phyloP scores from a whole-genome alignment of 1,140 invertebrate genomes.

The Heliconius hermathena region DNA sequence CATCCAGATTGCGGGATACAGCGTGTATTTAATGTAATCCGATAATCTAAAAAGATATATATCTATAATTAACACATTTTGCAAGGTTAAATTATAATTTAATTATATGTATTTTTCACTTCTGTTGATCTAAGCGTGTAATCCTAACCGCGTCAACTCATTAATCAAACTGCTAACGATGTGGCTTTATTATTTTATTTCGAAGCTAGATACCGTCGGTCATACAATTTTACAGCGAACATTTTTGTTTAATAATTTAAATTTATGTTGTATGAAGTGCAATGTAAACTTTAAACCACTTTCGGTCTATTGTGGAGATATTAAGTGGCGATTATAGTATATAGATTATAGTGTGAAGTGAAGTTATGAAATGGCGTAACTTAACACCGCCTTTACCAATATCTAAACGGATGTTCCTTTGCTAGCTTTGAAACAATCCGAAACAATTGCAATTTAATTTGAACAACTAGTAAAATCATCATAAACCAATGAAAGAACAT shows the following conservation, averaged over 20 bases:
- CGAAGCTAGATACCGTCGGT: neutral
- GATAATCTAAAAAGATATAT: too few species aligned
- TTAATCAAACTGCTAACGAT: constrained; percentile 58
- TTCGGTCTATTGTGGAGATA: neutral
- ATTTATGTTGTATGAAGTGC: neutral
- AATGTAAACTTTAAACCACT: neutral
- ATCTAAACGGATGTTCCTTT: too few species aligned
- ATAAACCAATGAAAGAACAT: too few species aligned
- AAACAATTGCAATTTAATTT: too few species aligned
- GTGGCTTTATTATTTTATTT: constrained; percentile 41
- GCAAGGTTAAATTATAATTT: neutral
- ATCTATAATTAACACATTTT: neutral
- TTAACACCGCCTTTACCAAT: too few species aligned
- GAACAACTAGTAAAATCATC: too few species aligned
- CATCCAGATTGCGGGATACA: too few species aligned
- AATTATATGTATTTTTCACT: constrained; percentile 33
- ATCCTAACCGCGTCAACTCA: constrained; percentile 50
- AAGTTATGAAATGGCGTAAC: neutral
- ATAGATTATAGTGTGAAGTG: too few species aligned
- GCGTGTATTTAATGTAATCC: too few species aligned
- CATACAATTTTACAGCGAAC: neutral
- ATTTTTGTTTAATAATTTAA: neutral
- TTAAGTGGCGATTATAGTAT: too few species aligned
- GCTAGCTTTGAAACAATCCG: too few species aligned
- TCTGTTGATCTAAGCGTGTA: constrained; percentile 53